Conservation (phyloP, 2,797 vertebrate species). For the Helarctos malayanus region DNA sequence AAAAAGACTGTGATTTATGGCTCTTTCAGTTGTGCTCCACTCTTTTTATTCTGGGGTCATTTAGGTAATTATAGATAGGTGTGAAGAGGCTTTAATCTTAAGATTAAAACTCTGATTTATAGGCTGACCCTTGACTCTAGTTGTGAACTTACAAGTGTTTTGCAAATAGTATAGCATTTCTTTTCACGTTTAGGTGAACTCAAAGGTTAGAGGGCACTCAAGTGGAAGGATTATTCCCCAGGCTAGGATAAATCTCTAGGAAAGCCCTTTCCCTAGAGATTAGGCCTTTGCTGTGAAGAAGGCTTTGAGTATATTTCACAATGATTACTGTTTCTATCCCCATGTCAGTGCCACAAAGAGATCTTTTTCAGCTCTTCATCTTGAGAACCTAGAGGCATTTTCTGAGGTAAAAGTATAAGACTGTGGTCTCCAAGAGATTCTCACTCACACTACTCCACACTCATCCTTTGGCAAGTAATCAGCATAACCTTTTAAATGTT, state of each 20-base stretch:
- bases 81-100: not conserved
- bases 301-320: not conserved
- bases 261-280: not conserved
- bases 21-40: not conserved
- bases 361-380: not conserved
- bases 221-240: not conserved
- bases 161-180: not conserved
- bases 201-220: not conserved
- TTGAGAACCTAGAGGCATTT: not conserved
- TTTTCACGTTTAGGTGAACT: not conserved
- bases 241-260: not conserved
- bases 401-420: not conserved
- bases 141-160: not conserved
- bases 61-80: not conserved
- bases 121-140: not conserved
- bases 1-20: not conserved
- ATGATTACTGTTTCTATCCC: not conserved
- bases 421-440: not conserved
- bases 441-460: not conserved
- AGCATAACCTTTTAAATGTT: not conserved
- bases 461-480: not conserved
- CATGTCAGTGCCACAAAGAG: not conserved
- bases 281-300: not conserved
- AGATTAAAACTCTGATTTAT: not conserved
- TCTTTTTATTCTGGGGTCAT: not conserved